Evolutionary conservation across 2,888 invertebrate species (phyloP).

Genomic region (Taenaris catops): DNA sequence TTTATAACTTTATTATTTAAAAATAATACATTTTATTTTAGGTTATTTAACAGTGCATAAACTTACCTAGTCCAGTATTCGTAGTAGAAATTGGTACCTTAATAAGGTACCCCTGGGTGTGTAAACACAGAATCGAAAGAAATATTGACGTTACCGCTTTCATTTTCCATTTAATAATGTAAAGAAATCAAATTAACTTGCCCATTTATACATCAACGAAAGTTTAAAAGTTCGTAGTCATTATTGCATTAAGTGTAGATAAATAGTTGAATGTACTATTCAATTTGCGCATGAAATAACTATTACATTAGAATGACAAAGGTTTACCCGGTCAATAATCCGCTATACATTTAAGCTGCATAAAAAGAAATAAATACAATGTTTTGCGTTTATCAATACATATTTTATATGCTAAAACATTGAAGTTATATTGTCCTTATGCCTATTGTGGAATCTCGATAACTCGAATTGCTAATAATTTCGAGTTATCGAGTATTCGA

Average conservation of each 20-base stretch:
- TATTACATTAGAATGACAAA: slow-evolving; percentile 30
- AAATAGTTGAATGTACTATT: slow-evolving; percentile 48
- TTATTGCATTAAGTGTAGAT: slow-evolving; percentile 34
- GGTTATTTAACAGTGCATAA: background rate
- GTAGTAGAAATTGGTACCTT: slow-evolving; percentile 44
- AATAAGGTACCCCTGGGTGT: slow-evolving; percentile 47
- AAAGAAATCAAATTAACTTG: slow-evolving; percentile 1
- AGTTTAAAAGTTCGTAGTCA: slow-evolving; percentile 32
- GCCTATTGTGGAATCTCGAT: too few relatives aligned
- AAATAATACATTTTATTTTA: too few relatives aligned
- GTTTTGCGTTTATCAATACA: too few relatives aligned
- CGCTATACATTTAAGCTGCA: too few relatives aligned
- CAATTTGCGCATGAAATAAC: slow-evolving; percentile 23
- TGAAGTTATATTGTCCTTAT: too few relatives aligned
- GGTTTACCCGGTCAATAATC: slow-evolving; percentile 35
- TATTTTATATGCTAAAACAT: too few relatives aligned
- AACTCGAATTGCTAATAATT: too few relatives aligned
- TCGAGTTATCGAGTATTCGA: too few relatives aligned
- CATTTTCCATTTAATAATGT: slow-evolving; percentile 37
- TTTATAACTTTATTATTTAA: too few relatives aligned
- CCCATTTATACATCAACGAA: slow-evolving; percentile 23
- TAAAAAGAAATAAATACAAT: too few relatives aligned
- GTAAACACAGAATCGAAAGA: slow-evolving; percentile 28
- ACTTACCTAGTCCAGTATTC: slow-evolving; percentile 28
- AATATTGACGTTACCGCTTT: slow-evolving; percentile 44